Evolutionary conservation across 35 echinoderm and acorn worm genomes (phyloP), one percentile per base, ranked within the genome.

Genomic region (Strongylocentrotus purpuratus): DNA sequence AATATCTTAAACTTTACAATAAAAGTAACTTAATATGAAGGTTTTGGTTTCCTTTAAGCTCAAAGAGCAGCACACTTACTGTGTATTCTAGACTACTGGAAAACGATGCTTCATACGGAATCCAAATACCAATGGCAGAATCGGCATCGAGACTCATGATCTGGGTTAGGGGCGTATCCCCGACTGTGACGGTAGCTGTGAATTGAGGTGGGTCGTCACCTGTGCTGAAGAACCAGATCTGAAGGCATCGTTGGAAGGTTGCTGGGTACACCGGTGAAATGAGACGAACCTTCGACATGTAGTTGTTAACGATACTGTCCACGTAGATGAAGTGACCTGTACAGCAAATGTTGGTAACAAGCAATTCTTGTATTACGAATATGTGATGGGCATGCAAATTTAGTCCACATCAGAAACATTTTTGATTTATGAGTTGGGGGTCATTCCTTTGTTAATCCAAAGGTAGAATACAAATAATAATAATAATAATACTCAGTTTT

Each of bases 271-370:
- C 65, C 0, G 94, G 95, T 7, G 95, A 95, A n/a, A 95, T 94
- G 5, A 97, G 35, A n/a, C 91, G 47, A 12, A 94, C 97, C 31
- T 45, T 48, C 0, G 85, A 94, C 48, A 31, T 20, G 91, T 93
- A 93, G 91, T 31, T 14, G 25, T 58, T 93, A 1, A 46, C 58
- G n/a, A 85, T 91, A 31, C 94, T 50, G 88, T 97, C 97, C 9
- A 97, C 96, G 91, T 94, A 97, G 5, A 94, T 91, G 86, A 94
- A 96, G 33, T 96, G 94, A 35, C 97, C 95, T 96, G 87, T 46
- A 93, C 61, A 15, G 17, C 31, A 47, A 93, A 47, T 14, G 7
- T 28, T 33, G 32, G 33, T 12, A 2, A 55, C 15, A 11, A 55
- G 50, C 15, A 14, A 55, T 55, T 55, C 15, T 11, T 13, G 15